Evolutionary conservation across 2,113 vertebrate genomes (phyloP), one percentile per base, ranked within the genome.

Genomic region (Meleagris gallopavo): DNA sequence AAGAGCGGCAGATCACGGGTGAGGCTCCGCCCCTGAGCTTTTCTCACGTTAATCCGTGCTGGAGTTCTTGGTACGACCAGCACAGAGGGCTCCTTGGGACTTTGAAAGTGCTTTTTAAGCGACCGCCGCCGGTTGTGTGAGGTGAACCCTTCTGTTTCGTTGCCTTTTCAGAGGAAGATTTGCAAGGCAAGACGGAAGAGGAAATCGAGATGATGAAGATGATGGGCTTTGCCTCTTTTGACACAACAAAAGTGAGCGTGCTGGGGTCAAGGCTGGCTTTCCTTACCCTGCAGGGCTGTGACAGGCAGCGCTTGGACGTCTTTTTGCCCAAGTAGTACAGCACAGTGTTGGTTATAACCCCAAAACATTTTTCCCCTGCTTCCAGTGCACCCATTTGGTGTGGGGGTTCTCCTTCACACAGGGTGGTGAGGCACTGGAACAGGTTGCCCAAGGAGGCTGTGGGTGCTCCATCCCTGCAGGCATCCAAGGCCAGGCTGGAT

Each of bases 151-250:
- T 5, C 5, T 25, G 1, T 46, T 41, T 52, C 38, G 4, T 81
- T 8, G 21, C 41, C 89, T 65, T n/a, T 88, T 38, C 95, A 99
- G 99, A 98, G 90, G 99, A 99, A 52, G 99, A 99, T 92, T 96
- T 99, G 97, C 97, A 99, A 90, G 99, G 99, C 36, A 99, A 99
- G 97, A 99, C 99, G 0, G 99, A 99, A 41, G 99, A 99, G 89
- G 99, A 99, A 93, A 99, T 99, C 2, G 99, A 99, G 97, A 99
- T 99, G 99, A 99, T 99, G 98, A 99, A 99, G 86, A 88, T 96
- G 83, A 99, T 99, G 99, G 99, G 99, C 15, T 99, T 99, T 79
- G 96, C 95, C 52, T 96, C 98, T 9, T 99, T 99, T 46, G 98
- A 99, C 78, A 98, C 97, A 6, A 98, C 98, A 4, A 99, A 99